Conservation (phyloP, 2,797 vertebrate species). For the Hemibagrus guttatus region DNA sequence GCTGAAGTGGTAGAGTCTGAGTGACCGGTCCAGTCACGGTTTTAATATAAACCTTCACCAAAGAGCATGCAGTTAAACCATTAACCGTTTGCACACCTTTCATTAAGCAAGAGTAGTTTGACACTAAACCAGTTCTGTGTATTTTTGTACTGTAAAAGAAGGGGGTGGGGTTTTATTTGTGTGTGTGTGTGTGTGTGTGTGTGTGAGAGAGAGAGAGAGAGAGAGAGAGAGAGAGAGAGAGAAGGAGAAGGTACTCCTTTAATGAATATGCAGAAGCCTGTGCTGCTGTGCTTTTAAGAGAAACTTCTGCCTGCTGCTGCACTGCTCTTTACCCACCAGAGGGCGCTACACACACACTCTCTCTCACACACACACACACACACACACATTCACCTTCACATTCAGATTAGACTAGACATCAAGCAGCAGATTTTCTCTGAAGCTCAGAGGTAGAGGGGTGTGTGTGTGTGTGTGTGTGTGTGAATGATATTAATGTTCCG, state of each 20-base stretch:
- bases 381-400: background rate
- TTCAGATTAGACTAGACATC: background rate
- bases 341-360: slow-evolving; percentile 9
- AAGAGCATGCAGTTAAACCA: slow-evolving; percentile 50
- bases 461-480: too few species aligned
- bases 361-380: too few species aligned
- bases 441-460: background rate
- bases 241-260: slow-evolving; percentile 48
- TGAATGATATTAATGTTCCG: background rate
- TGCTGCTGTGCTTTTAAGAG: slow-evolving; percentile 10
- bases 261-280: slow-evolving; percentile 17
- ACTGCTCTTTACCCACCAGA: slow-evolving; percentile 4
- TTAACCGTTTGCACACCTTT: slow-evolving; percentile 62
- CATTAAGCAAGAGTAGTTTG: slow-evolving; percentile 57
- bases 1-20: background rate
- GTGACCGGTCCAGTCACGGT: slow-evolving; percentile 16
- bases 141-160: slow-evolving; percentile 30
- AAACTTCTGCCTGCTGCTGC: background rate
- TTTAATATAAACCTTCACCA: slow-evolving; percentile 54
- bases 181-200: slow-evolving; percentile 19
- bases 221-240: background rate
- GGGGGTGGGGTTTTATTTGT: background rate
- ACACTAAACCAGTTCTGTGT: slow-evolving; percentile 60
- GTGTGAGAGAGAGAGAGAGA: background rate
- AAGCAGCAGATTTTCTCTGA: background rate